These are phyloP conservation scores for Corynorhinus townsendii DNA, from an alignment of 2,113 vertebrate species.

Conservation along the genomic window DNA sequence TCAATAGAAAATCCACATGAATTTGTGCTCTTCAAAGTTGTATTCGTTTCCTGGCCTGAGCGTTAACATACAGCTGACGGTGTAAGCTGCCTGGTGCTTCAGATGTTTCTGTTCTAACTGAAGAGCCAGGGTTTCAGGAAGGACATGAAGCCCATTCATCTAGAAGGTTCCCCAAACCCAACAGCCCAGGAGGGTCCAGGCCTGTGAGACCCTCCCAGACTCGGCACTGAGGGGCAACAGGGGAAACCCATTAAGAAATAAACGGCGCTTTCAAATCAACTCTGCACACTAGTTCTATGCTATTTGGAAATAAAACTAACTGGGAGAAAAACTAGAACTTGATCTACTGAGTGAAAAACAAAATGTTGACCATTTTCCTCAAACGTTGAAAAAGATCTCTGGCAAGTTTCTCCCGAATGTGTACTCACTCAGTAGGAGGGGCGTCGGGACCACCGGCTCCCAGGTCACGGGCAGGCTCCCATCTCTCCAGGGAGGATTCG, in stretches of 20 bases:
- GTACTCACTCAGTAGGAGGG: background rate
- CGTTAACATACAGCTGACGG: background rate
- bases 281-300: too few relatives aligned
- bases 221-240: background rate
- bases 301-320: background rate
- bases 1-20: background rate
- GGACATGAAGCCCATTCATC: background rate
- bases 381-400: fast-evolving
- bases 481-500: background rate
- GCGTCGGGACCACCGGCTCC: background rate
- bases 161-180: too few relatives aligned
- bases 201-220: background rate
- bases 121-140: background rate
- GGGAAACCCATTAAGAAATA: too few relatives aligned
- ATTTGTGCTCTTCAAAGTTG: background rate
- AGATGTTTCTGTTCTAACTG: background rate
- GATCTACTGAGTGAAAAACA: background rate
- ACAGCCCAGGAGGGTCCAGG: too few relatives aligned
- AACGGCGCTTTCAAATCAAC: too few relatives aligned
- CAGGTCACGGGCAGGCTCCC: background rate
- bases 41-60: background rate
- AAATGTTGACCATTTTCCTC: too few relatives aligned
- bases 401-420: background rate
- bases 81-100: fast-evolving
- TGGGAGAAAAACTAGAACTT: background rate